Evolutionary conservation across 1,140 invertebrate species (phyloP).

Genomic region (Ptiloglossa arizonensis): DNA sequence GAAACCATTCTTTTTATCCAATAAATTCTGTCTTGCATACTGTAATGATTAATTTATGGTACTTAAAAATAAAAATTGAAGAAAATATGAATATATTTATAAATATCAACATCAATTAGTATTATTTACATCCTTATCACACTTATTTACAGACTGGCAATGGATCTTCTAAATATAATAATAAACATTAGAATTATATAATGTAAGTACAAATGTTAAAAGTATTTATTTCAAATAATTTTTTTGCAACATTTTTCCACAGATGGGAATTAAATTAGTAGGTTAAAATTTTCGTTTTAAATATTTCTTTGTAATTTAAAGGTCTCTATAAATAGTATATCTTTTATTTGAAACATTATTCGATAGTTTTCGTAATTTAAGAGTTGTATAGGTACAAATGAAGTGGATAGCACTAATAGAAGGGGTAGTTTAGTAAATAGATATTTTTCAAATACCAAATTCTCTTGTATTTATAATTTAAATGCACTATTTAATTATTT

Average conservation of each 20-base stretch:
- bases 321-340: no score
- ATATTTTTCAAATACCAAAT: no score
- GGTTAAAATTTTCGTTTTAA: background rate
- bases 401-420: no score
- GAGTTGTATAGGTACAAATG: no score
- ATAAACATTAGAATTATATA: background rate
- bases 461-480: background rate
- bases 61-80: conserved; percentile 26
- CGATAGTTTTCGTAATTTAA: no score
- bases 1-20: conserved; percentile 36
- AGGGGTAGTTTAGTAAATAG: no score
- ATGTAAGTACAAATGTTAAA: no score
- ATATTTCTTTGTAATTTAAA: no score
- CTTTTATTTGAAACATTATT: no score
- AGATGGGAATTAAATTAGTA: no score
- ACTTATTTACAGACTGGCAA: background rate
- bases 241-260: no score
- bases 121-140: background rate
- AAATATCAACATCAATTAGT: background rate
- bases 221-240: no score
- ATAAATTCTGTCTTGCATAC: conserved; percentile 42
- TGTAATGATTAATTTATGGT: conserved; percentile 47
- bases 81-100: conserved; percentile 39
- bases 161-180: background rate
- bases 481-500: background rate